phyloP scores from a whole-genome alignment of 2,888 invertebrate genomes.

The Catonia carolina region DNA sequence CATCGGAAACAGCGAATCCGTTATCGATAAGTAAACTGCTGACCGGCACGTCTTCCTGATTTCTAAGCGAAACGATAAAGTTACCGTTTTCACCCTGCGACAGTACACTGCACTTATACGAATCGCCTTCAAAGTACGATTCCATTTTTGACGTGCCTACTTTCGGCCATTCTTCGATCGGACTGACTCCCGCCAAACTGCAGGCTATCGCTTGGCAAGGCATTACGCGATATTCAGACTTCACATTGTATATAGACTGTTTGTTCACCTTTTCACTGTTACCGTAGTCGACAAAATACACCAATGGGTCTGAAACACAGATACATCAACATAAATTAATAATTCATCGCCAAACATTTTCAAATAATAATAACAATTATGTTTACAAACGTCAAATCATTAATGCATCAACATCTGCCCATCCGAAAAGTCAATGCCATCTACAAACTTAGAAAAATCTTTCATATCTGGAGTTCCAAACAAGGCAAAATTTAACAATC shows the following conservation, averaged over 20 bases:
- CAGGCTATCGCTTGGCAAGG: conserved; percentile 67
- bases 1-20: conserved; percentile 6
- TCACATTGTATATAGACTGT: conserved; percentile 63
- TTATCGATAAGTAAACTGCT: conserved; percentile 1
- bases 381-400: neutral
- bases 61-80: neutral
- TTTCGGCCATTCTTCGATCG: conserved; percentile 52
- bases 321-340: too few relatives aligned
- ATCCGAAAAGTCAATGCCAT: conserved; percentile 49
- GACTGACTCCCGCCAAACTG: conserved; percentile 54
- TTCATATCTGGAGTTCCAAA: too few relatives aligned
- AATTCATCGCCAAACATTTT: too few relatives aligned
- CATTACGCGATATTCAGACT: conserved; percentile 52
- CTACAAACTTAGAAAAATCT: too few relatives aligned
- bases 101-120: conserved; percentile 51
- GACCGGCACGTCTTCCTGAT: neutral
- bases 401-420: conserved; percentile 47
- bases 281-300: conserved; percentile 71
- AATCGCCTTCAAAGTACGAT: conserved; percentile 55
- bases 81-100: neutral
- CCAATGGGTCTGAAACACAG: conserved; percentile 37
- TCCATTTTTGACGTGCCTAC: conserved; percentile 45
- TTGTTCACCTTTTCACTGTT: conserved; percentile 58
- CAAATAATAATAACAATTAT: neutral
- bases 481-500: too few relatives aligned